phyloP scores from a whole-genome alignment of 23 tunicate species.

The Phallusia fumigata region DNA sequence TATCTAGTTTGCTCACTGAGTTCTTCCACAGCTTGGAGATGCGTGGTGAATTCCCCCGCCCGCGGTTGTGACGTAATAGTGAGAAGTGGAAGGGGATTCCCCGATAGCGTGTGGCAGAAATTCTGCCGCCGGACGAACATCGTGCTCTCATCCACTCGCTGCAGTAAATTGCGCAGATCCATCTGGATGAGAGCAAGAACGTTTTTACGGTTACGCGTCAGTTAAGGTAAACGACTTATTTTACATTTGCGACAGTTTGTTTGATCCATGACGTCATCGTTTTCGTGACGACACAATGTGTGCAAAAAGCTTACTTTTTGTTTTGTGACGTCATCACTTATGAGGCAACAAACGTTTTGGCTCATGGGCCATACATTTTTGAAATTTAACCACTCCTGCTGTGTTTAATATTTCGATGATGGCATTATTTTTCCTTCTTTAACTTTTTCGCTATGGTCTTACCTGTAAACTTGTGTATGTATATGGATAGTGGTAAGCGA shows the following conservation, averaged over 20 bases:
- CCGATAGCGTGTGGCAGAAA: slow-evolving; percentile 80
- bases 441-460: too few species aligned
- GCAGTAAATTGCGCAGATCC: slow-evolving; percentile 52
- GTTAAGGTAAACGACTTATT: neutral
- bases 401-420: too few species aligned
- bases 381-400: too few species aligned
- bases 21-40: slow-evolving; percentile 29
- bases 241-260: too few species aligned
- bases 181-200: slow-evolving; percentile 25
- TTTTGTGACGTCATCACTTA: too few species aligned
- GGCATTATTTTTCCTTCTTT: too few species aligned
- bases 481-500: slow-evolving; percentile 98
- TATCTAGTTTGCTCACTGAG: slow-evolving; percentile 30
- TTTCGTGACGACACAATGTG: too few species aligned
- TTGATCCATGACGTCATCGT: too few species aligned
- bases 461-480: slow-evolving; percentile 88
- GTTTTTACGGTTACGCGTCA: neutral
- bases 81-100: slow-evolving; percentile 86
- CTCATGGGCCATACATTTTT: too few species aligned
- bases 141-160: slow-evolving; percentile 39
- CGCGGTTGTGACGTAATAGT: slow-evolving; percentile 88
- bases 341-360: too few species aligned
- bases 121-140: slow-evolving; percentile 81
- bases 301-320: too few species aligned
- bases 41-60: neutral